These are phyloP conservation scores for Fregetta grallaria DNA, from an alignment of 2,113 vertebrate species.

Conservation along the genomic window DNA sequence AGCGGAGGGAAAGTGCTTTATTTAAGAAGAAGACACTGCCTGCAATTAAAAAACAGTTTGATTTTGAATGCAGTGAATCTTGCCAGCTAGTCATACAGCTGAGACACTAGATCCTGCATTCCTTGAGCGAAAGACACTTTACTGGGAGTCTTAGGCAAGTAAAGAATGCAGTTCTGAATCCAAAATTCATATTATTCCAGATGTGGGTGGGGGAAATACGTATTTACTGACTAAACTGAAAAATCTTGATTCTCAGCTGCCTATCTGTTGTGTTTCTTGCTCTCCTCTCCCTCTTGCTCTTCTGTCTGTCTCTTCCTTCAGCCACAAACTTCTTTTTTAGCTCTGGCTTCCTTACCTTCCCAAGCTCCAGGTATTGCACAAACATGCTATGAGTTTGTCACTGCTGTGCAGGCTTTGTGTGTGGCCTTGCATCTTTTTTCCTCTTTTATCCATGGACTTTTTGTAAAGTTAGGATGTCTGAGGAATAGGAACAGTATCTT, in stretches of 20 bases:
- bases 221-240: slow-evolving; percentile 34
- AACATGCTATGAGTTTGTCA: background rate
- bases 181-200: slow-evolving; percentile 60
- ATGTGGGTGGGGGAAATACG: slow-evolving; percentile 40
- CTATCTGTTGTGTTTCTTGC: background rate
- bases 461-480: background rate
- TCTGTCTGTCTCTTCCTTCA: background rate
- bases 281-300: background rate
- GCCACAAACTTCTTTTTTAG: background rate
- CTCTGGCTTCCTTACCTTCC: background rate
- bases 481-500: background rate
- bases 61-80: background rate
- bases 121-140: background rate
- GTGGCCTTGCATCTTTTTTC: background rate
- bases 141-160: slow-evolving; percentile 27
- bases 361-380: background rate
- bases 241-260: background rate
- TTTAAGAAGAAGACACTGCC: background rate
- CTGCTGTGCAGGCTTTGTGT: background rate
- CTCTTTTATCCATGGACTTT: background rate
- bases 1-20: background rate
- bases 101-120: slow-evolving; percentile 8
- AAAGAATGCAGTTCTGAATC: slow-evolving; percentile 55
- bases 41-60: background rate
- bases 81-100: background rate